Conservation (phyloP, 2,113 vertebrate genomes). For the Elephantulus edwardii region DNA sequence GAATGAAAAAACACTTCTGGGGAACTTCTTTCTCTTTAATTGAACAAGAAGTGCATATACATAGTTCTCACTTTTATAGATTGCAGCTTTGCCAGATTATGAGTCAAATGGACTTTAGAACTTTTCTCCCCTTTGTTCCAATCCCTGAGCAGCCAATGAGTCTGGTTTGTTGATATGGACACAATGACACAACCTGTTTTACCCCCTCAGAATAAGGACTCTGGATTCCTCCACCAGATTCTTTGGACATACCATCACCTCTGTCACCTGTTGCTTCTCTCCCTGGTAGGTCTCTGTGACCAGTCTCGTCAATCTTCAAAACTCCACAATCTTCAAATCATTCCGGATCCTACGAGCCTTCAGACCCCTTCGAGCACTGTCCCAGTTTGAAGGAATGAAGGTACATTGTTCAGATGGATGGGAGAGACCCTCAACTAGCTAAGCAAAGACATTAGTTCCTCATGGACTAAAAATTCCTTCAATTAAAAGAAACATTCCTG, state of each 20-base stretch:
- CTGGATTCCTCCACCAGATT: not conserved
- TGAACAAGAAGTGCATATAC: not conserved
- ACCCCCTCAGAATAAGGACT: not conserved
- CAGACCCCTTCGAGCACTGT: conserved; percentile 94
- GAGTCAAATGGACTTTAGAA: not conserved
- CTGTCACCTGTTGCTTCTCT: not conserved
- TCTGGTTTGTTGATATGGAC: not conserved
- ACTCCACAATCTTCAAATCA: conserved; percentile 91
- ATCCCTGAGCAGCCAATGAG: not conserved
- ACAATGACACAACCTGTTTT: not conserved
- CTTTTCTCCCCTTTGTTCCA: not conserved
- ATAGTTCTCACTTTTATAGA: not conserved
- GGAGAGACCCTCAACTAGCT: not conserved
- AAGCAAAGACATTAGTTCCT: not conserved
- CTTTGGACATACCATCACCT: not conserved
- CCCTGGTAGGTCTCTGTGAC: conserved; percentile 69
- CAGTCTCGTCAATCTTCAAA: conserved; percentile 12
- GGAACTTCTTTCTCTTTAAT: not conserved
- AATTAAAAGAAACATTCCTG: not conserved
- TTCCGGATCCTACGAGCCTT: conserved; percentile 93
- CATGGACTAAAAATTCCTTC: not conserved
- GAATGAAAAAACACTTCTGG: not conserved
- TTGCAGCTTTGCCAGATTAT: not conserved
- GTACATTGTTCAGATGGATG: conserved; percentile 60
- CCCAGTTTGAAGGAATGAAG: conserved; percentile 89